Evolutionary conservation across 2,113 vertebrate species (phyloP).

Genomic region (Arizona elegans): DNA sequence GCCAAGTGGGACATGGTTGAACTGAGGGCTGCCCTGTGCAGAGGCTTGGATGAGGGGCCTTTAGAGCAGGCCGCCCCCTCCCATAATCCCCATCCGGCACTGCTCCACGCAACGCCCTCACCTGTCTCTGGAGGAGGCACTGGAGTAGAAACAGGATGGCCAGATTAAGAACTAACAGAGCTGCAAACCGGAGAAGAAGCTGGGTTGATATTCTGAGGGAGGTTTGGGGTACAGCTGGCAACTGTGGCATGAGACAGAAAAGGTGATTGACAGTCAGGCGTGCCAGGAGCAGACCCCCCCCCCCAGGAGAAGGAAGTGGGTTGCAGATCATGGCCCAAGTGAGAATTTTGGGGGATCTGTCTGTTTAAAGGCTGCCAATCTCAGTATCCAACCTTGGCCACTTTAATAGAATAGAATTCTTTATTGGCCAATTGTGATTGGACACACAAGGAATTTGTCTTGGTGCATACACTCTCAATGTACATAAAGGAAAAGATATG

Average conservation of each 20-base stretch:
- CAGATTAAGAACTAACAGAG: background rate
- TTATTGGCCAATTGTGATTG: too few species aligned
- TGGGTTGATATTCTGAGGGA: background rate
- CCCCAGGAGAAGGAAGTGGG: background rate
- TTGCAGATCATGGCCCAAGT: background rate
- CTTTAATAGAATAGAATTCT: background rate
- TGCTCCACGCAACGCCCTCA: background rate
- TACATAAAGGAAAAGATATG: too few species aligned
- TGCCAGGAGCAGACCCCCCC: background rate
- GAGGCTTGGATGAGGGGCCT: background rate
- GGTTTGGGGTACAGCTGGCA: background rate
- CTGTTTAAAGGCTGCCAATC: background rate
- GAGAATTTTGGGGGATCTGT: background rate
- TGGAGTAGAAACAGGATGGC: background rate
- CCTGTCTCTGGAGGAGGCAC: background rate
- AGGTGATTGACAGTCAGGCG: background rate
- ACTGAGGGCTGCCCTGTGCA: background rate
- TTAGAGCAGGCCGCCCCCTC: background rate
- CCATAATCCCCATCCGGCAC: background rate
- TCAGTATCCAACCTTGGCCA: background rate
- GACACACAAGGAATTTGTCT: too few species aligned
- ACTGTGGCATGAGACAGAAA: background rate
- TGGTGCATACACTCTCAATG: too few species aligned
- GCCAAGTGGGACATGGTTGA: background rate
- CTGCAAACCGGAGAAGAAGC: background rate